phyloP scores from a whole-genome alignment of 2,888 invertebrate genomes.

The Uloborus plumipes region DNA sequence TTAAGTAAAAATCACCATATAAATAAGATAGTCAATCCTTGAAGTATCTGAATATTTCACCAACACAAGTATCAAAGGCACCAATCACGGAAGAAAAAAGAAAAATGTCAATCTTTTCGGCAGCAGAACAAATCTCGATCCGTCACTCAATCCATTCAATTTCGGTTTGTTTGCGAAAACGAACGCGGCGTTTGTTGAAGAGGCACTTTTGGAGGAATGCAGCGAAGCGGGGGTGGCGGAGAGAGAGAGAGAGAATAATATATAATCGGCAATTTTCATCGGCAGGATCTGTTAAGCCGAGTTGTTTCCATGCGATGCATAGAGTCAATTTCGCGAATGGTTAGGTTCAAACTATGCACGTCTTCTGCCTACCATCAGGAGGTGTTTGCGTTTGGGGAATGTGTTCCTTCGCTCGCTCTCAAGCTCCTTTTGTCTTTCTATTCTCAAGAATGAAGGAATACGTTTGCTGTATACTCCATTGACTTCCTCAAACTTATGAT shows the following conservation, averaged over 20 bases:
- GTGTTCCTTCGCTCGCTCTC: not conserved
- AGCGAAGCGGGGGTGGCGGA: constrained; percentile 5
- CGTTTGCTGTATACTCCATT: no score
- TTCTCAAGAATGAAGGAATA: not conserved
- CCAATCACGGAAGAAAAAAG: no score
- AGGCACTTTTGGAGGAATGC: constrained; percentile 31
- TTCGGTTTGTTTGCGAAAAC: constrained; percentile 53
- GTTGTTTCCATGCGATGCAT: constrained; percentile 48
- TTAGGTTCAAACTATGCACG: constrained; percentile 51
- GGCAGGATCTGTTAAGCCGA: constrained; percentile 39
- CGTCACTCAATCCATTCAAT: constrained; percentile 23
- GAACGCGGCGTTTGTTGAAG: constrained; percentile 18
- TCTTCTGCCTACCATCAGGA: constrained; percentile 21
- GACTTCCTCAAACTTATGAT: no score
- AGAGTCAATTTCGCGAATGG: constrained; percentile 59
- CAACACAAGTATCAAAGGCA: no score
- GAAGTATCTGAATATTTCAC: no score
- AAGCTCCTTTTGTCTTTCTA: not conserved
- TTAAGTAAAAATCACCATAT: no score
- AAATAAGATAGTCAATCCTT: no score
- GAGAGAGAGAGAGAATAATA: constrained; percentile 14
- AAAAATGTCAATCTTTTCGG: no score
- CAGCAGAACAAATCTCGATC: not conserved
- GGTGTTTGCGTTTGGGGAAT: constrained; percentile 22
- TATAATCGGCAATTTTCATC: constrained; percentile 61